Conservation (phyloP, 1,140 invertebrate species). For the Hermetia illucens region DNA sequence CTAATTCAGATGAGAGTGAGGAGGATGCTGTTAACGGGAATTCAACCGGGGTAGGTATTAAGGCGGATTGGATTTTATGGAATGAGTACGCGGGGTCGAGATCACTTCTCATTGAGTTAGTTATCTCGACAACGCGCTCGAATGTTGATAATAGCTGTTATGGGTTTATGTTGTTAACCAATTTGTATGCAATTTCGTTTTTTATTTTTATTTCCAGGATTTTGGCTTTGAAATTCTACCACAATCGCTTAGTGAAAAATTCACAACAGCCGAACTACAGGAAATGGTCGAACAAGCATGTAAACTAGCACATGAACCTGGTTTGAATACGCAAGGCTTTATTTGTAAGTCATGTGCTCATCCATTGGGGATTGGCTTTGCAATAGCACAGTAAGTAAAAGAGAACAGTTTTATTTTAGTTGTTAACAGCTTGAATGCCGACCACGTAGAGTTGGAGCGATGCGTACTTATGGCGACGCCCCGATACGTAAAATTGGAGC, state of each 20-base stretch:
- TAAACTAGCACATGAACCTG: slow-evolving; percentile 59
- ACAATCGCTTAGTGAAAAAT: slow-evolving; percentile 32
- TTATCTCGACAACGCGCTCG: too few relatives aligned
- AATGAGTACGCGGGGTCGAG: too few relatives aligned
- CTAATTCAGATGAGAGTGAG: slow-evolving; percentile 8
- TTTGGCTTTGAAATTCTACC: slow-evolving; percentile 40
- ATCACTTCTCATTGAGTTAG: too few relatives aligned
- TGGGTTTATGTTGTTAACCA: too few relatives aligned
- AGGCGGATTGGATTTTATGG: too few relatives aligned
- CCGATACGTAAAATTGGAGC: too few relatives aligned
- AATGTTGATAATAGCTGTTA: too few relatives aligned
- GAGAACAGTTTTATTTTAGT: background rate
- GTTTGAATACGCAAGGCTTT: slow-evolving; percentile 77
- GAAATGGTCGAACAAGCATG: slow-evolving; percentile 51
- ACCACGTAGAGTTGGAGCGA: too few relatives aligned
- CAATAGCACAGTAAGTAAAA: slow-evolving; percentile 32
- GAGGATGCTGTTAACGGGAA: slow-evolving; percentile 7
- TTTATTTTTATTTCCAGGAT: too few relatives aligned
- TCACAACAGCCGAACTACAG: slow-evolving; percentile 37
- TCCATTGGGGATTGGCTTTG: slow-evolving; percentile 61
- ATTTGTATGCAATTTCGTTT: too few relatives aligned
- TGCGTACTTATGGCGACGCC: too few relatives aligned
- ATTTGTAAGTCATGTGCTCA: slow-evolving; percentile 65
- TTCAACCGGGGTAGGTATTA: too few relatives aligned
- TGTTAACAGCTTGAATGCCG: background rate